phyloP scores from a whole-genome alignment of 2,113 vertebrate species.

The Odontophorus gujanensis region DNA sequence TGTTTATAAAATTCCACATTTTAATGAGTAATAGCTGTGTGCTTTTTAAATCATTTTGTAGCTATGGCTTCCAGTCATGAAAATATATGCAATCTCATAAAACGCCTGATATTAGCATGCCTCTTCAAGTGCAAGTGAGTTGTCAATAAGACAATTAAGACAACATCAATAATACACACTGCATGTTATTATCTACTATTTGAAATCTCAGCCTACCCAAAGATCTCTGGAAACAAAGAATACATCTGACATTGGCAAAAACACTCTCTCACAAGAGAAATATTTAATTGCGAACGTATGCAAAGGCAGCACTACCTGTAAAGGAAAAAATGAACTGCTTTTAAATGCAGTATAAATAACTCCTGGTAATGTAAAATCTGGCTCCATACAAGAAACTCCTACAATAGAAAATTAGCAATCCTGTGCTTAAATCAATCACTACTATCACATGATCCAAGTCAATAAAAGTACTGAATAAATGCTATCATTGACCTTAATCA shows the following conservation, averaged over 20 bases:
- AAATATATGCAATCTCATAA: slow-evolving; percentile 76
- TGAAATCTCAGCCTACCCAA: slow-evolving; percentile 70
- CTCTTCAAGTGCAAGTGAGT: slow-evolving; percentile 79
- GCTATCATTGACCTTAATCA: slow-evolving; percentile 76
- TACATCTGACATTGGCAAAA: slow-evolving; percentile 41
- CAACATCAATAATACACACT: slow-evolving; percentile 79
- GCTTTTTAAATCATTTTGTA: slow-evolving; percentile 59
- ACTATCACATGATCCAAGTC: slow-evolving; percentile 72
- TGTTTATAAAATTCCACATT: background rate
- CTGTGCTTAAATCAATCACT: slow-evolving; percentile 75
- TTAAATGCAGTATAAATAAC: slow-evolving; percentile 53
- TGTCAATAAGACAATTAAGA: slow-evolving; percentile 86
- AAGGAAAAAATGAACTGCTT: slow-evolving; percentile 4
- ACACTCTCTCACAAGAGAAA: slow-evolving; percentile 29
- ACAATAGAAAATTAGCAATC: slow-evolving; percentile 73
- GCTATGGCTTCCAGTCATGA: slow-evolving; percentile 69
- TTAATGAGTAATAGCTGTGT: background rate
- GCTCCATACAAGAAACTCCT: background rate
- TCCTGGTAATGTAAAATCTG: slow-evolving; percentile 9
- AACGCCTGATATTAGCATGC: slow-evolving; percentile 78
- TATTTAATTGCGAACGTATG: slow-evolving; percentile 13
- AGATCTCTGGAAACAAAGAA: slow-evolving; percentile 75
- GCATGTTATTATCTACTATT: slow-evolving; percentile 76
- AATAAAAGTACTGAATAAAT: slow-evolving; percentile 74
- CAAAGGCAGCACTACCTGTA: slow-evolving; percentile 8